Evolutionary conservation across 2,888 invertebrate species (phyloP).

Genomic region (Helobdella robusta): DNA sequence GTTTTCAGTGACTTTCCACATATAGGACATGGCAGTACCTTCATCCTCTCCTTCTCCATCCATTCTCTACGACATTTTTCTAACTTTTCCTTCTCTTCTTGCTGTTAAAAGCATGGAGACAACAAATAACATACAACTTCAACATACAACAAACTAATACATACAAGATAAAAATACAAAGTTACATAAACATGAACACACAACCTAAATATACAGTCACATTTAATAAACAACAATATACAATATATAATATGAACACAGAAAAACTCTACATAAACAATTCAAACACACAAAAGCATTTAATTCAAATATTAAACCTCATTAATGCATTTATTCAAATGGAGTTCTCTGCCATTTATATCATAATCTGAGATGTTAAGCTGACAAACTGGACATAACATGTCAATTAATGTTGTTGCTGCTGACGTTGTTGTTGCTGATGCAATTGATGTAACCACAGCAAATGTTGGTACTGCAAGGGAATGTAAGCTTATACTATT

Average conservation of each 20-base stretch:
- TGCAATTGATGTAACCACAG: too few species aligned
- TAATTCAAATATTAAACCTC: not conserved
- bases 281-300: too few species aligned
- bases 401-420: too few species aligned
- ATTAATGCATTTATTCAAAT: constrained; percentile 8
- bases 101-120: not conserved
- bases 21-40: constrained; percentile 18
- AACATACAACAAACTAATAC: too few species aligned
- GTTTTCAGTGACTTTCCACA: constrained; percentile 19
- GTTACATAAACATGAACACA: too few species aligned
- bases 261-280: not conserved
- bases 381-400: constrained; percentile 2
- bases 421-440: too few species aligned
- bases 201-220: not conserved
- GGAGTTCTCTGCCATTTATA: not conserved
- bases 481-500: too few species aligned
- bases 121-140: too few species aligned
- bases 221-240: not conserved
- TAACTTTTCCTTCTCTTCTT: constrained; percentile 12
- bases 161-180: too few species aligned
- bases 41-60: constrained; percentile 8
- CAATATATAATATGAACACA: not conserved
- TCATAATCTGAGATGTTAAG: not conserved
- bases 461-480: too few species aligned
- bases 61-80: constrained; percentile 6